phyloP scores from a whole-genome alignment of 1,140 invertebrate genomes.

The Drosophila kurseongensis region DNA sequence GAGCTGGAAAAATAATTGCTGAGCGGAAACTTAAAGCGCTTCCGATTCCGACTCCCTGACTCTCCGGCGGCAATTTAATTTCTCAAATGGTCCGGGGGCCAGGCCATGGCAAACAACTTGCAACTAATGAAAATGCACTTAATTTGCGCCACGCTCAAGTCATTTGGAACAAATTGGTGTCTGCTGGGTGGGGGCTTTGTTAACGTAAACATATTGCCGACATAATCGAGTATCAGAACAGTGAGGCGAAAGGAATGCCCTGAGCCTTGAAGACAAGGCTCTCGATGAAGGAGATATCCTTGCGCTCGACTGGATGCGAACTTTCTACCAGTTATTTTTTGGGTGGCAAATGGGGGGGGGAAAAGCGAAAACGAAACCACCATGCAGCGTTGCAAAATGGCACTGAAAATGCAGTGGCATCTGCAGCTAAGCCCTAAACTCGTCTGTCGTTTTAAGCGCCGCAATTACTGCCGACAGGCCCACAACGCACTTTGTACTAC shows the following conservation, averaged over 20 bases:
- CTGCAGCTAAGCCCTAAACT: conserved; percentile 28
- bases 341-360: conserved; percentile 16
- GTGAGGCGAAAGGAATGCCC: conserved; percentile 11
- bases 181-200: conserved; percentile 31
- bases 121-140: conserved; percentile 65
- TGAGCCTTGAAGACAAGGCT: conserved; percentile 14
- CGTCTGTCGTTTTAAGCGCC: conserved; percentile 34
- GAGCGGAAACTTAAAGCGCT: conserved; percentile 11
- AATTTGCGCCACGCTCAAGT: conserved; percentile 57
- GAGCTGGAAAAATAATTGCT: conserved; percentile 51
- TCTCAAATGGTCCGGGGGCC: conserved; percentile 41
- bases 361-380: no score
- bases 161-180: conserved; percentile 58
- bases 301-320: conserved; percentile 24
- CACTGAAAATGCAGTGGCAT: conserved; percentile 16
- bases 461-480: conserved; percentile 49
- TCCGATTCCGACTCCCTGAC: neutral
- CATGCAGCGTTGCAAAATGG: no score
- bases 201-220: conserved; percentile 51
- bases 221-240: conserved; percentile 40
- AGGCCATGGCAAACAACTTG: conserved; percentile 48
- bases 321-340: conserved; percentile 33
- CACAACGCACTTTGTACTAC: conserved; percentile 34
- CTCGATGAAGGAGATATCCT: conserved; percentile 21
- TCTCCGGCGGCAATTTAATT: conserved; percentile 47